phyloP scores from a whole-genome alignment of 2,888 invertebrate species.

The Drosophila sordidapex region DNA sequence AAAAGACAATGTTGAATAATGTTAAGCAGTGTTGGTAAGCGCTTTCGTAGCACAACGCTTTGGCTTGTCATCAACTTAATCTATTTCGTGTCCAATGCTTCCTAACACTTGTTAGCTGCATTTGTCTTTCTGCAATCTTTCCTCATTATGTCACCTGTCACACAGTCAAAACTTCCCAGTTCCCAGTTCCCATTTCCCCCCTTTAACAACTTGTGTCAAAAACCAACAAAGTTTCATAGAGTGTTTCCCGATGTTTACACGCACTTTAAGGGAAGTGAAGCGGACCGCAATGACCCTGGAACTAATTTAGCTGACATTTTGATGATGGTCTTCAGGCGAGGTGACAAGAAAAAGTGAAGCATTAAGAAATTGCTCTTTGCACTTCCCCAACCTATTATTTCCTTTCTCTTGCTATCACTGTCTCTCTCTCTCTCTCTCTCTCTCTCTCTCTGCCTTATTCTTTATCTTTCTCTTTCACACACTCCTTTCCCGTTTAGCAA shows the following conservation, averaged over 20 bases:
- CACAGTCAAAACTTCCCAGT: conserved; percentile 17
- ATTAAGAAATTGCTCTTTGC: conserved; percentile 28
- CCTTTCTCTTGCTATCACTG: neutral
- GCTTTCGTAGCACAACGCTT: neutral
- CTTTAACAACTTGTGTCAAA: conserved; percentile 20
- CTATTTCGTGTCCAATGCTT: conserved; percentile 29
- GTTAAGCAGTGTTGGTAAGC: neutral
- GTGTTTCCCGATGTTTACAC: conserved; percentile 52
- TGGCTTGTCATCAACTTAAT: conserved; percentile 5
- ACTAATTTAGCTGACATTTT: conserved; percentile 46
- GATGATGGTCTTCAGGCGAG: conserved; percentile 35
- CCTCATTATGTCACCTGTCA: conserved; percentile 61
- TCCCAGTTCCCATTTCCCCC: neutral
- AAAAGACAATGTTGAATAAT: neutral
- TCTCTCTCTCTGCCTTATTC: neutral
- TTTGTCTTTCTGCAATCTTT: conserved; percentile 32
- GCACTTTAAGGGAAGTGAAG: conserved; percentile 2
- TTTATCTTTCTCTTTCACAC: neutral
- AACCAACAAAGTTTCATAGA: conserved; percentile 23
- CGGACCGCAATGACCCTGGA: conserved; percentile 60
- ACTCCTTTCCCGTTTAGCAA: conserved; percentile 32
- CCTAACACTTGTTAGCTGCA: conserved; percentile 22
- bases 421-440: neutral
- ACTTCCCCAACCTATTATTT: conserved; percentile 8
- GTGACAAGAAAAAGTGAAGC: conserved; percentile 53